These are phyloP conservation scores for Leucophenga montana DNA, from an alignment of 2,888 invertebrate genomes.

Conservation along the genomic window DNA sequence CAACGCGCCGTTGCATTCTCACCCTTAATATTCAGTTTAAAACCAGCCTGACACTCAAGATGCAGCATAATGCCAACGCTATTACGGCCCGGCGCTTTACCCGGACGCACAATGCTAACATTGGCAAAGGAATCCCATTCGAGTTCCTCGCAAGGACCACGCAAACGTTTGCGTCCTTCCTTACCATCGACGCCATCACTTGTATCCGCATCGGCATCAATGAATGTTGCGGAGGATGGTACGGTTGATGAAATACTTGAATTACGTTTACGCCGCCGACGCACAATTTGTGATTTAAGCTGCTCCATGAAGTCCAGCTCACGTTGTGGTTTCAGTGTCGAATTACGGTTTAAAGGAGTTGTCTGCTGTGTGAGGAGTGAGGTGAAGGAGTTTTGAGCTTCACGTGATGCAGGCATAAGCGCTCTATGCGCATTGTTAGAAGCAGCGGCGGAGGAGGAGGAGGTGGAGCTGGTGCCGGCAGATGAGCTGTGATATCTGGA, in stretches of 20 bases:
- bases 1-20: conserved; percentile 86
- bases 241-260: conserved; percentile 41
- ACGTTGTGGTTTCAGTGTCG: conserved; percentile 32
- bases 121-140: conserved; percentile 69
- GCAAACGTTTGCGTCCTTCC: conserved; percentile 56
- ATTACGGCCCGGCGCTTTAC: conserved; percentile 81
- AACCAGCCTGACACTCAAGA: conserved; percentile 85
- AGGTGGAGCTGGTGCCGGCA: conserved; percentile 34
- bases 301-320: conserved; percentile 59
- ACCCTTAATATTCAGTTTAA: conserved; percentile 81
- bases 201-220: conserved; percentile 55
- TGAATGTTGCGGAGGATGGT: conserved; percentile 34
- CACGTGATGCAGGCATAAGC: not conserved
- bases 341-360: not conserved
- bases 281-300: conserved; percentile 67
- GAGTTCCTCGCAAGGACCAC: conserved; percentile 79
- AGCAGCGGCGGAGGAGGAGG: conserved; percentile 34
- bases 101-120: conserved; percentile 81
- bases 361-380: conserved; percentile 24
- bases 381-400: conserved; percentile 41
- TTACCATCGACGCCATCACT: conserved; percentile 55
- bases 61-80: conserved; percentile 85
- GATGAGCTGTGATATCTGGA: conserved; percentile 43
- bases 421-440: too few relatives aligned
- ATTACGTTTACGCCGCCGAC: conserved; percentile 59